These are phyloP conservation scores for Megalonaias nervosa DNA, from an alignment of 1,140 invertebrate genomes.

Conservation along the genomic window DNA sequence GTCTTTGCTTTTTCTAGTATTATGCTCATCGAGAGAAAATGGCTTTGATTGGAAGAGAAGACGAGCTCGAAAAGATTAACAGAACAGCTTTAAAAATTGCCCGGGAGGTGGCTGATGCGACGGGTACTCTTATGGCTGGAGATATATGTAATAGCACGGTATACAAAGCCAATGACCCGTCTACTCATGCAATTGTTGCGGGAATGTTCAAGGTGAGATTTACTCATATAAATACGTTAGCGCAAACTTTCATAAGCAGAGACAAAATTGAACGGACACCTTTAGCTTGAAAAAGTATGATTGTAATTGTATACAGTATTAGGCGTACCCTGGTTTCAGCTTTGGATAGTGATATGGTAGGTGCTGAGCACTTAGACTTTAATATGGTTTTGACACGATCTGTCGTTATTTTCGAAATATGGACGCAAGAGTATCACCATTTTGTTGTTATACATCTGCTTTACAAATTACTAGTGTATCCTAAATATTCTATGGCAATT, in stretches of 20 bases:
- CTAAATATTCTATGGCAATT: background rate
- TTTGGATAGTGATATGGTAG: slow-evolving; percentile 37
- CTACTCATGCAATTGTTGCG: slow-evolving; percentile 29
- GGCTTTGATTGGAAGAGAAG: slow-evolving; percentile 54
- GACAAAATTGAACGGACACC: background rate
- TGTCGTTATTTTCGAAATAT: no score
- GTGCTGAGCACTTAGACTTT: slow-evolving; percentile 35
- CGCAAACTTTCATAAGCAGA: background rate
- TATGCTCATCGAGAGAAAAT: slow-evolving; percentile 63
- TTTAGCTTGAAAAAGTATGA: background rate
- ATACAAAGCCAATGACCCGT: slow-evolving; percentile 44
- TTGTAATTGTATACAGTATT: background rate
- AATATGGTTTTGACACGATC: no score
- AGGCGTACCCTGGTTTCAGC: background rate
- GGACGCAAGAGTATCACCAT: background rate
- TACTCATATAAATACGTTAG: background rate
- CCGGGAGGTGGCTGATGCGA: slow-evolving; percentile 54
- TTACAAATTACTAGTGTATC: slow-evolving; percentile 7
- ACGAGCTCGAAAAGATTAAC: slow-evolving; percentile 62
- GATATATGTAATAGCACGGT: slow-evolving; percentile 58
- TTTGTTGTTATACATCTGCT: slow-evolving; percentile 55
- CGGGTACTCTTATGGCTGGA: slow-evolving; percentile 63
- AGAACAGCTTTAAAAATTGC: slow-evolving; percentile 58
- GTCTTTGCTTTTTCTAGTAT: slow-evolving; percentile 53
- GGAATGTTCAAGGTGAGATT: slow-evolving; percentile 52